Conservation (phyloP, 2,113 vertebrate genomes). For the Salminus brasiliensis region DNA sequence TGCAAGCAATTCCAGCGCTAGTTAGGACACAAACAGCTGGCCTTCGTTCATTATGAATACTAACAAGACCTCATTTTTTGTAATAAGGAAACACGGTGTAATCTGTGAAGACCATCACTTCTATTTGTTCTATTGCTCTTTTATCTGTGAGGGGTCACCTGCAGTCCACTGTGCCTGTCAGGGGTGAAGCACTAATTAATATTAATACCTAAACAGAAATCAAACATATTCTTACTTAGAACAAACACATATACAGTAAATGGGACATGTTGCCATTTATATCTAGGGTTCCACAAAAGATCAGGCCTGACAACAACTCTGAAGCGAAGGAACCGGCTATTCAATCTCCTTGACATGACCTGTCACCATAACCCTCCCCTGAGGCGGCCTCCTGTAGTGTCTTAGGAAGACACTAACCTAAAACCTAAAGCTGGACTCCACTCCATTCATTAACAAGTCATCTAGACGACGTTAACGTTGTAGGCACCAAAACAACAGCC, state of each 20-base stretch:
- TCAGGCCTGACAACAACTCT: background rate
- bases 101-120: background rate
- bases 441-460: too few species aligned
- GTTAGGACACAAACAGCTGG: too few species aligned
- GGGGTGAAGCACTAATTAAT: background rate
- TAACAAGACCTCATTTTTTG: too few species aligned
- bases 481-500: too few species aligned
- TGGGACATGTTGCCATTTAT: too few species aligned
- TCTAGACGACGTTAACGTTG: too few species aligned
- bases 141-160: background rate
- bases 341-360: background rate
- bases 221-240: background rate
- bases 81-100: background rate
- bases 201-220: background rate
- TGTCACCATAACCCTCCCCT: background rate
- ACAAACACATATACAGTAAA: background rate
- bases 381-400: background rate
- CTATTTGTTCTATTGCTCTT: background rate
- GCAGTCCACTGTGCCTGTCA: background rate
- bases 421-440: background rate
- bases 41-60: too few species aligned
- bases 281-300: background rate
- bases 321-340: background rate
- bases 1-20: background rate
- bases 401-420: background rate